Percentiles rank a stretch among this genome's conserved stretches.
These are phyloP conservation scores for Tridacna gigas DNA, from an alignment of 2,888 invertebrate species.

Conservation along the genomic window DNA sequence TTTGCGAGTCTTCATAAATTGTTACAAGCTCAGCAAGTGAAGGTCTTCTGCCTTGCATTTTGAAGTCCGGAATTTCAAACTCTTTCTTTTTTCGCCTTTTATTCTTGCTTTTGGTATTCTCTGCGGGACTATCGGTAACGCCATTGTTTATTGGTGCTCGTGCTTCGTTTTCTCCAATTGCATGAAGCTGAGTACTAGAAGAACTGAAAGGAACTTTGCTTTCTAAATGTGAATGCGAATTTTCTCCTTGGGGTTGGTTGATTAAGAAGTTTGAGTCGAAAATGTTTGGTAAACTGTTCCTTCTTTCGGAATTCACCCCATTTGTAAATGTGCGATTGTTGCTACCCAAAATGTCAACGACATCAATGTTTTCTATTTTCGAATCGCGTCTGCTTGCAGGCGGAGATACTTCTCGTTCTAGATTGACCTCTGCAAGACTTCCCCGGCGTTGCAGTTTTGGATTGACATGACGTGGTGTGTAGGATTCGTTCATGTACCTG, in stretches of 20 bases:
- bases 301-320: neutral
- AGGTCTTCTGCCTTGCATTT: slow-evolving; percentile 44
- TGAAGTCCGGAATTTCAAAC: slow-evolving; percentile 13
- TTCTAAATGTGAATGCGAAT: neutral
- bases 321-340: neutral
- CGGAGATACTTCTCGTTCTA: slow-evolving; percentile 49
- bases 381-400: slow-evolving; percentile 43
- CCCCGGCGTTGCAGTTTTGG: slow-evolving; percentile 32
- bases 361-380: slow-evolving; percentile 42
- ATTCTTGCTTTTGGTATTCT: neutral
- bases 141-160: neutral
- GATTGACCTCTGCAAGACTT: slow-evolving; percentile 57
- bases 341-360: slow-evolving; percentile 53
- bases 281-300: slow-evolving; percentile 17
- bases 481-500: slow-evolving; percentile 44
- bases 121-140: neutral
- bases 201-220: neutral
- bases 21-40: slow-evolving; percentile 59
- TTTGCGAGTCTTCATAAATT: slow-evolving; percentile 54
- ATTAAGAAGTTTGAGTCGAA: neutral
- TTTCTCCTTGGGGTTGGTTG: neutral
- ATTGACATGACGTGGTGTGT: slow-evolving; percentile 2
- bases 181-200: neutral
- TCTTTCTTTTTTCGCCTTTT: slow-evolving; percentile 1
- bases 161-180: neutral